Percentiles rank a stretch among this genome's conserved stretches.
phyloP scores from a whole-genome alignment of 2,888 invertebrate genomes.

The Lypha dubia region DNA sequence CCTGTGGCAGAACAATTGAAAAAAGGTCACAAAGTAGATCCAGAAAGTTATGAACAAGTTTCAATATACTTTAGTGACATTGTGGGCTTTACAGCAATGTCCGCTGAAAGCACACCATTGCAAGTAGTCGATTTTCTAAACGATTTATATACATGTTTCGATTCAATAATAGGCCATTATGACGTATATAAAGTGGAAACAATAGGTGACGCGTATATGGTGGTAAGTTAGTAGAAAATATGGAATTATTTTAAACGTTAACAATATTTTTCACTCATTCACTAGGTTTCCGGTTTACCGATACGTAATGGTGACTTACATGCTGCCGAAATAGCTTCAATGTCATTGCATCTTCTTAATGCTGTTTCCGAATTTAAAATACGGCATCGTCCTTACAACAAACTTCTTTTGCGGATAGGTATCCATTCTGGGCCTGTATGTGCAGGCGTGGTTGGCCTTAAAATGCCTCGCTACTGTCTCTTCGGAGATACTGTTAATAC shows the following conservation, averaged over 20 bases:
- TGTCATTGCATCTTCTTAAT: conserved; percentile 93
- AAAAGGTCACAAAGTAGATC: conserved; percentile 93
- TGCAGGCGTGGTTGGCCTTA: conserved; percentile 95
- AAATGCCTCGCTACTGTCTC: conserved; percentile 96
- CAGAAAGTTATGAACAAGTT: conserved; percentile 92
- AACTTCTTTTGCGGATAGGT: conserved; percentile 93
- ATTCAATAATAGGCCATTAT: conserved; percentile 95
- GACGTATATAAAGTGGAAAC: conserved; percentile 97
- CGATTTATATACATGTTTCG: conserved; percentile 96
- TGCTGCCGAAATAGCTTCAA: conserved; percentile 96
- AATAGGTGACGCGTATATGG: conserved; percentile 96
- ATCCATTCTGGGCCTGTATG: conserved; percentile 96
- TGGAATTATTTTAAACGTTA: background rate
- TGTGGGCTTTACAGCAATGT: conserved; percentile 96
- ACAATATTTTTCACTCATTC: background rate
- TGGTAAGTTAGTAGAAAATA: conserved; percentile 84
- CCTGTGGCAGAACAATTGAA: conserved; percentile 97
- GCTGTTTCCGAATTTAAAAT: conserved; percentile 94
- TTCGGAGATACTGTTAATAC: conserved; percentile 98
- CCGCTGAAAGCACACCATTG: conserved; percentile 94
- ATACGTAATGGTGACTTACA: conserved; percentile 94
- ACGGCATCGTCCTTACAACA: conserved; percentile 92
- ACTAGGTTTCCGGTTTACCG: conserved; percentile 92
- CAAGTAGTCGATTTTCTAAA: conserved; percentile 97
- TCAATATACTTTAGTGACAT: conserved; percentile 98